These are phyloP conservation scores for Saguinus midas DNA, from an alignment of 2,113 vertebrate genomes.

Conservation along the genomic window DNA sequence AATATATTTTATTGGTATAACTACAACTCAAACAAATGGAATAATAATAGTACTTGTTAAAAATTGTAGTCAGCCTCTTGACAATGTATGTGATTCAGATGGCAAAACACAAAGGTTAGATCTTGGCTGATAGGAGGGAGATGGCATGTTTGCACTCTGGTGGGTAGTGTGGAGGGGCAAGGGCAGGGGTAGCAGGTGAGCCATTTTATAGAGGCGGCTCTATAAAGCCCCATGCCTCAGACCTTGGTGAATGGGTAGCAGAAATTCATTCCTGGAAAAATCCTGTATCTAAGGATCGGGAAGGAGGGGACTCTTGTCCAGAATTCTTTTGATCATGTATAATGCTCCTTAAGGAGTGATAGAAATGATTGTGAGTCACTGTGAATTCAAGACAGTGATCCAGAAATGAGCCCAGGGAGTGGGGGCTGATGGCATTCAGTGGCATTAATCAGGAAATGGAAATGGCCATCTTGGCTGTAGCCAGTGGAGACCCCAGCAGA, in stretches of 20 bases:
- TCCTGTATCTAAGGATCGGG: neutral
- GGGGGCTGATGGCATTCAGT: neutral
- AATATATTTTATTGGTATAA: constrained; percentile 71
- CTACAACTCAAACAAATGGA: constrained; percentile 66
- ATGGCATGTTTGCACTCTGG: neutral
- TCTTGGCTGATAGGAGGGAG: neutral
- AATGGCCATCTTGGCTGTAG: neutral
- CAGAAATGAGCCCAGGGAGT: neutral
- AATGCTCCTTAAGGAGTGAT: neutral
- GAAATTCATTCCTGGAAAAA: neutral
- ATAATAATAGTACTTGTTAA: constrained; percentile 64
- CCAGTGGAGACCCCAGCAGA: neutral
- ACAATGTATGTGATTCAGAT: neutral
- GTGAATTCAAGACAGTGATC: neutral
- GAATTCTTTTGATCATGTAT: neutral
- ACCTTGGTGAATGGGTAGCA: neutral
- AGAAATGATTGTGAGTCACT: neutral
- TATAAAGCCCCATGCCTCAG: neutral
- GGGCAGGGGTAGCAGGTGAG: neutral
- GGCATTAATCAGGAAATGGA: neutral
- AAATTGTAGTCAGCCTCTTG: constrained; percentile 46
- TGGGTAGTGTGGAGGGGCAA: neutral
- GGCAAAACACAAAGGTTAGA: neutral
- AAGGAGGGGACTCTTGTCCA: neutral
- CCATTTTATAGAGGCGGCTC: neutral